phyloP scores from a whole-genome alignment of 2,888 invertebrate species.

The Ennomos quercinarius region DNA sequence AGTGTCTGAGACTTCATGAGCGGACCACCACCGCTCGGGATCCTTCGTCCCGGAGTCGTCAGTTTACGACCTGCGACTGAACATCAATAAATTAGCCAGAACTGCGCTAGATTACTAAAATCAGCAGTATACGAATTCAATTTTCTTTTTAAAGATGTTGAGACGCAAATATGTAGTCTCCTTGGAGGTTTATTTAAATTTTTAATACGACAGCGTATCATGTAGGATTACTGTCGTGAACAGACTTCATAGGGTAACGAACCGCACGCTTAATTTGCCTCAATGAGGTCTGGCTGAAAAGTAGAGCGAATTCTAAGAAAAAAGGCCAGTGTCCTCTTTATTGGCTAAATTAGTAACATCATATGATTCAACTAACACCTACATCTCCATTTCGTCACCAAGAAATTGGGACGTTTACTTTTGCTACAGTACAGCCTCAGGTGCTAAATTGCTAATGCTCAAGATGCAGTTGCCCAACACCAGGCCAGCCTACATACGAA shows the following conservation, averaged over 20 bases:
- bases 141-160: too few species aligned
- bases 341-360: constrained; percentile 17
- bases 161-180: too few species aligned
- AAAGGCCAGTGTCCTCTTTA: constrained; percentile 19
- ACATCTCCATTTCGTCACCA: constrained; percentile 18
- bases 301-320: constrained; percentile 8
- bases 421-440: constrained; percentile 4
- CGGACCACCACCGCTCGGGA: constrained; percentile 86
- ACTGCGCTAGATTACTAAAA: too few species aligned
- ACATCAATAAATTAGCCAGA: not conserved
- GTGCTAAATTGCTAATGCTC: constrained; percentile 1
- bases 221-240: too few species aligned
- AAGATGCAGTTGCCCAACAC: constrained; percentile 14
- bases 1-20: constrained; percentile 94
- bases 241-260: too few species aligned
- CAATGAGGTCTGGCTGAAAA: not conserved
- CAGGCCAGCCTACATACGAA: constrained; percentile 13
- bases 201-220: too few species aligned
- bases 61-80: constrained; percentile 93
- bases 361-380: constrained; percentile 22
- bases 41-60: constrained; percentile 89
- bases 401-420: not conserved
- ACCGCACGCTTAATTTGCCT: not conserved
- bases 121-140: too few species aligned
- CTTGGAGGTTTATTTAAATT: too few species aligned